These are phyloP conservation scores for Crotalus viridis DNA, from an alignment of 2,113 vertebrate genomes.

Conservation along the genomic window DNA sequence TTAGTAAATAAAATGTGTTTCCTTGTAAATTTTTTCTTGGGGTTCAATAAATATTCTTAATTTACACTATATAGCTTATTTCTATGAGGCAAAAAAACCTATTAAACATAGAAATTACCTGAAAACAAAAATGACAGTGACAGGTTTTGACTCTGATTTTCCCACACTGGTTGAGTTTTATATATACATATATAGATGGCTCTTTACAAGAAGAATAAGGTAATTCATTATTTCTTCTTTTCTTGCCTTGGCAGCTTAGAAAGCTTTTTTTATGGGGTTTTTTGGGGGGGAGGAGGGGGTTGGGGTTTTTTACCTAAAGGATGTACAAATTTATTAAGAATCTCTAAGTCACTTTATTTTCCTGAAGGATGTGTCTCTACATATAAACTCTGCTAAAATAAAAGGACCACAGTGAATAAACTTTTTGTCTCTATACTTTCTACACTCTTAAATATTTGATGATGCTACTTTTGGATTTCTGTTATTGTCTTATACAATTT, in stretches of 20 bases:
- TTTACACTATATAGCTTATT: not conserved
- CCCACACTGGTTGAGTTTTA: not conserved
- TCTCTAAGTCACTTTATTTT: too few species aligned
- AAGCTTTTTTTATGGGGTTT: not conserved
- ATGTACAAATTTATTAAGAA: not conserved
- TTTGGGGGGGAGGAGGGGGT: too few species aligned
- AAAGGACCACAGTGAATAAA: not conserved
- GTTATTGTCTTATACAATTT: not conserved
- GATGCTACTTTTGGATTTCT: not conserved
- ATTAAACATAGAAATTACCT: not conserved
- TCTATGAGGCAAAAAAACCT: not conserved
- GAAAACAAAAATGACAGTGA: constrained; percentile 1
- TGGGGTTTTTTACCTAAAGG: not conserved
- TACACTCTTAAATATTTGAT: not conserved
- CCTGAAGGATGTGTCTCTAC: too few species aligned
- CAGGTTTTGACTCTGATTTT: not conserved
- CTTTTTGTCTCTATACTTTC: not conserved
- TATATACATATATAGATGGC: not conserved
- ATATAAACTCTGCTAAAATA: not conserved
- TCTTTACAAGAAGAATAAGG: not conserved
- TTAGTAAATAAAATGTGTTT: not conserved
- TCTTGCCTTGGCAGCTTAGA: not conserved
- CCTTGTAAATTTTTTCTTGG: not conserved
- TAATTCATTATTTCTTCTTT: not conserved
- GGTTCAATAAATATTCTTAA: not conserved